Percentiles rank a stretch among this genome's conserved stretches.
These are phyloP conservation scores for Intellagama lesueurii DNA, from an alignment of 2,797 vertebrate species.

Conservation along the genomic window DNA sequence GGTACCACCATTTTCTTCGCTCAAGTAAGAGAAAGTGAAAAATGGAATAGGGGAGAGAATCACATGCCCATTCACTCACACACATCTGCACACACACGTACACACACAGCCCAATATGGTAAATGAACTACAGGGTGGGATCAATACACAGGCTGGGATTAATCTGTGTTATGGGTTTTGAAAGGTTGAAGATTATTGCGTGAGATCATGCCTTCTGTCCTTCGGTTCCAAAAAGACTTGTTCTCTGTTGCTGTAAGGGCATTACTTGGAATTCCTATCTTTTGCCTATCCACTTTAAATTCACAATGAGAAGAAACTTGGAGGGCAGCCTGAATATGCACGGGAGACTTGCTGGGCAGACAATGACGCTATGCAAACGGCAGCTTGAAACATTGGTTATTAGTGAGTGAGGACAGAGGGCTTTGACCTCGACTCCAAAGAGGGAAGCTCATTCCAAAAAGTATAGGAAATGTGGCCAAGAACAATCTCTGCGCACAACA, in stretches of 20 bases:
- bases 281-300: conserved; percentile 29
- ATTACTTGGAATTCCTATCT: conserved; percentile 38
- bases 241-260: conserved; percentile 44
- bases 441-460: conserved; percentile 33
- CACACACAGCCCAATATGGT: too few species aligned
- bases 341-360: conserved; percentile 43
- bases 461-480: conserved; percentile 43
- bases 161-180: neutral
- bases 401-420: conserved; percentile 45
- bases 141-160: neutral
- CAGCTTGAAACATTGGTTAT: conserved; percentile 50
- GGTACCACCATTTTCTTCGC: neutral
- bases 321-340: conserved; percentile 34
- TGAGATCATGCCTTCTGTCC: conserved; percentile 9
- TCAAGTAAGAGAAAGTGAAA: neutral
- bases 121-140: neutral
- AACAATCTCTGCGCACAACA: conserved; percentile 45
- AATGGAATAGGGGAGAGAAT: neutral
- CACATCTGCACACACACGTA: too few species aligned
- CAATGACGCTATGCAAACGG: conserved; percentile 32
- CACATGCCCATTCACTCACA: too few species aligned
- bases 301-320: conserved; percentile 25
- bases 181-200: neutral
- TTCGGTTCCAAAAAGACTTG: conserved; percentile 35
- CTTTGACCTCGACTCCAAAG: conserved; percentile 38